Evolutionary conservation across 2,113 vertebrate species (phyloP).

Genomic region (Eretmodus cyanostictus): DNA sequence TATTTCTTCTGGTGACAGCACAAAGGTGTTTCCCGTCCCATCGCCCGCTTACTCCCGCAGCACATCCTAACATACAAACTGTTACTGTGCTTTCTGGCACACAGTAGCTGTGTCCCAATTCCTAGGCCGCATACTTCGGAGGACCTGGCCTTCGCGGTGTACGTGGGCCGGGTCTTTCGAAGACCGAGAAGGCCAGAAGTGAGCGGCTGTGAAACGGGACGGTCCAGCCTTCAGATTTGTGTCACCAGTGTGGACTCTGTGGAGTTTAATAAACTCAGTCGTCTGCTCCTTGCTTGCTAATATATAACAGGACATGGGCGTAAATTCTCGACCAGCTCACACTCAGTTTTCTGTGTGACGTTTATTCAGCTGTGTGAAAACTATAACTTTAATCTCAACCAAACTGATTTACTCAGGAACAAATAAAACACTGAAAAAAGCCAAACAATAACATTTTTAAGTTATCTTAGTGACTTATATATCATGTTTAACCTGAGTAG

Average conservation of each 20-base stretch:
- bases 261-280: neutral
- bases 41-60: neutral
- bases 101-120: neutral
- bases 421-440: neutral
- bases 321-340: neutral
- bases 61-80: neutral
- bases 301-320: neutral
- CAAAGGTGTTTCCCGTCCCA: neutral
- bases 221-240: neutral
- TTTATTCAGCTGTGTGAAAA: neutral
- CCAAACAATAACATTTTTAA: neutral
- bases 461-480: accelerated
- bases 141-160: neutral
- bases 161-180: neutral
- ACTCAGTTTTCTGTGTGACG: neutral
- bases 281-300: neutral
- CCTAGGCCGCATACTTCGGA: neutral
- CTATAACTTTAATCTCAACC: neutral
- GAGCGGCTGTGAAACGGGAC: neutral
- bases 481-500: neutral
- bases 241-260: neutral
- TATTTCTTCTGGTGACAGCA: neutral
- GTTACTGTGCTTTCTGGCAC: neutral
- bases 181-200: neutral
- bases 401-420: neutral